Conservation (phyloP, 2,797 vertebrate genomes). For the Poeciliopsis turneri region DNA sequence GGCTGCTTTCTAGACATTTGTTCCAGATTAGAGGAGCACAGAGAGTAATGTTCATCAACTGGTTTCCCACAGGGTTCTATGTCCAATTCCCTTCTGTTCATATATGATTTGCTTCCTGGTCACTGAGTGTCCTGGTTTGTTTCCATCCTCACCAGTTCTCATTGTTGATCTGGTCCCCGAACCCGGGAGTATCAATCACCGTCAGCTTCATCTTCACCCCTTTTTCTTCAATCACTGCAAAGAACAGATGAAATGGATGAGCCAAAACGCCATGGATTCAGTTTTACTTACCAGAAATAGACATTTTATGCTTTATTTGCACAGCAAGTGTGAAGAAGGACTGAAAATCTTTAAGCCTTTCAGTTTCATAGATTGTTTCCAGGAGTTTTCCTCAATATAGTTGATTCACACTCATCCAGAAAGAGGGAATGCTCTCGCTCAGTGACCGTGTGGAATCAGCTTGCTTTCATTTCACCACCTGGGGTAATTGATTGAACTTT, state of each 20-base stretch:
- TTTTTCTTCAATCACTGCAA: slow-evolving; percentile 93
- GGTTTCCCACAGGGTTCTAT: background rate
- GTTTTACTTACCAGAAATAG: background rate
- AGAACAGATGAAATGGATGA: slow-evolving; percentile 12
- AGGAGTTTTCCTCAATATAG: too few species aligned
- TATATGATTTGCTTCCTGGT: background rate
- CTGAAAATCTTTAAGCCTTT: background rate
- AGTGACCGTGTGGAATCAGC: too few species aligned
- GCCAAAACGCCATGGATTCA: background rate
- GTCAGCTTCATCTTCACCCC: slow-evolving; percentile 98
- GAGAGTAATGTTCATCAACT: background rate
- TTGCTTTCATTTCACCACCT: background rate
- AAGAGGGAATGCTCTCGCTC: too few species aligned
- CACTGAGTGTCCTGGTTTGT: background rate
- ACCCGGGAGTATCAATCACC: slow-evolving; percentile 94
- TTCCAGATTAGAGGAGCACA: too few species aligned
- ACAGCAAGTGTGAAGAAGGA: background rate
- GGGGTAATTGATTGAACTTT: background rate
- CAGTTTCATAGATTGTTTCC: background rate
- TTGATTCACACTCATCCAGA: too few species aligned
- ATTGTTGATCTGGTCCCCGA: slow-evolving; percentile 98
- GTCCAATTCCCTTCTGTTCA: background rate
- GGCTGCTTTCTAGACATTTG: too few species aligned
- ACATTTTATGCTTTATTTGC: background rate
- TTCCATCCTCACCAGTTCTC: slow-evolving; percentile 86